Conservation (phyloP, 2,797 vertebrate species). For the Pseudomugil tenellus region DNA sequence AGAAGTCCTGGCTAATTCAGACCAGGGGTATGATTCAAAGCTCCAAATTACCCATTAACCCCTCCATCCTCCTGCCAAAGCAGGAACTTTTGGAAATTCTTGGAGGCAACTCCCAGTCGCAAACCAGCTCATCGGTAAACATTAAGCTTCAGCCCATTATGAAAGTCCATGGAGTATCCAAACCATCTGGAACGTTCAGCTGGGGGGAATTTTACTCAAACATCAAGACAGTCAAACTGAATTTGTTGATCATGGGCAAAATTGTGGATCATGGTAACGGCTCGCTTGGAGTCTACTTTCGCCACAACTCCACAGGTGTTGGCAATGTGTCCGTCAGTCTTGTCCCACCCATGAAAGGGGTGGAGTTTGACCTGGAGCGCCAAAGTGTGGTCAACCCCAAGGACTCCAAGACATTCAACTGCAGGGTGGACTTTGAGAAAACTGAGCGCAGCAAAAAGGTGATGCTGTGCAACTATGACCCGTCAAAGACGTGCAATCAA, state of each 20-base stretch:
- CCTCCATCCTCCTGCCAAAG: constrained; percentile 58
- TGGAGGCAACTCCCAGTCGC: constrained; percentile 54
- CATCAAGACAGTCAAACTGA: constrained; percentile 94
- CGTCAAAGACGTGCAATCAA: constrained; percentile 93
- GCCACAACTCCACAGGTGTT: constrained; percentile 94
- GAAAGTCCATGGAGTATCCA: constrained; percentile 63
- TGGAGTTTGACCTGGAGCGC: constrained; percentile 88
- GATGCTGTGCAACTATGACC: constrained; percentile 92
- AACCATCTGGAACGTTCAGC: constrained; percentile 93
- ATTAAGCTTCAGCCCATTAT: constrained; percentile 73
- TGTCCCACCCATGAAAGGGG: constrained; percentile 90
- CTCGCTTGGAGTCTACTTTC: constrained; percentile 95
- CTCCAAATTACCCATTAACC: constrained; percentile 70
- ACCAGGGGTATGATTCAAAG: constrained; percentile 59
- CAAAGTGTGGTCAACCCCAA: constrained; percentile 89
- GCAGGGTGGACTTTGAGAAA: constrained; percentile 94
- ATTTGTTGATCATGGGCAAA: constrained; percentile 95
- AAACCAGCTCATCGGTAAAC: constrained; percentile 60
- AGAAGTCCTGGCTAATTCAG: constrained; percentile 53
- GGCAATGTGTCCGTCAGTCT: constrained; percentile 95
- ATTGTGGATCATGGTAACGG: constrained; percentile 97
- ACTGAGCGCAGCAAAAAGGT: constrained; percentile 88
- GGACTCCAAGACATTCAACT: constrained; percentile 98
- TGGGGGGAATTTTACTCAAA: constrained; percentile 98
- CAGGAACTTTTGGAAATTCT: constrained; percentile 80